These are phyloP conservation scores for Eurosta solidaginis DNA, from an alignment of 1,140 invertebrate species.

Conservation along the genomic window DNA sequence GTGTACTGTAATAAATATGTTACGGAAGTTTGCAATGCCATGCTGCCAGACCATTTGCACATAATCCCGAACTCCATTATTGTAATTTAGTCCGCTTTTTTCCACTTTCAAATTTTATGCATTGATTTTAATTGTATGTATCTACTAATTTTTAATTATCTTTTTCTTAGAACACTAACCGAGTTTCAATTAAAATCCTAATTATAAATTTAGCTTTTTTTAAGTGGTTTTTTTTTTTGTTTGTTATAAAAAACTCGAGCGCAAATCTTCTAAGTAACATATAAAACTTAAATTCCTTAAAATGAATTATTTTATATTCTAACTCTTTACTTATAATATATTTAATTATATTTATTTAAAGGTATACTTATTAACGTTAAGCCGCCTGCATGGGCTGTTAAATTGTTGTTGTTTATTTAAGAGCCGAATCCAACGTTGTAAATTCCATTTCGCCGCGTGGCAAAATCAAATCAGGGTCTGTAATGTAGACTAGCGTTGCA, in stretches of 20 bases:
- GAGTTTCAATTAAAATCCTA: too few relatives aligned
- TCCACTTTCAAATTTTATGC: too few relatives aligned
- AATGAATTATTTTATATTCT: conserved; percentile 13
- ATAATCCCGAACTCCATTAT: too few relatives aligned
- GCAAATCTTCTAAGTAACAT: neutral
- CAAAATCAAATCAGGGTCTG: conserved; percentile 60
- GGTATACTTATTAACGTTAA: too few relatives aligned
- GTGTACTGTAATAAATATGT: too few relatives aligned
- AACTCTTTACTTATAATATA: neutral
- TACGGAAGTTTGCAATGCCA: too few relatives aligned
- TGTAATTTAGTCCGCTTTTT: too few relatives aligned
- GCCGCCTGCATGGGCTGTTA: neutral
- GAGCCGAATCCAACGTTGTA: conserved; percentile 58
- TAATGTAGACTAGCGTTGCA: conserved; percentile 59
- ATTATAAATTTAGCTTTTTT: conserved; percentile 17
- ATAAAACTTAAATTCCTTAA: conserved; percentile 3
- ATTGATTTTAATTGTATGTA: too few relatives aligned
- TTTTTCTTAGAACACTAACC: too few relatives aligned
- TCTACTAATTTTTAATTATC: too few relatives aligned
- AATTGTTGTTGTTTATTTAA: conserved; percentile 57
- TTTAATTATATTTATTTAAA: too few relatives aligned
- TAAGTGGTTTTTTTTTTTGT: conserved; percentile 31
- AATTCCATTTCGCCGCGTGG: conserved; percentile 60
- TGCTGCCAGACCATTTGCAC: too few relatives aligned
- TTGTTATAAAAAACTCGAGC: conserved; percentile 41